These are phyloP conservation scores for Ailuropoda melanoleuca DNA, from an alignment of 2,113 vertebrate genomes.

Conservation along the genomic window DNA sequence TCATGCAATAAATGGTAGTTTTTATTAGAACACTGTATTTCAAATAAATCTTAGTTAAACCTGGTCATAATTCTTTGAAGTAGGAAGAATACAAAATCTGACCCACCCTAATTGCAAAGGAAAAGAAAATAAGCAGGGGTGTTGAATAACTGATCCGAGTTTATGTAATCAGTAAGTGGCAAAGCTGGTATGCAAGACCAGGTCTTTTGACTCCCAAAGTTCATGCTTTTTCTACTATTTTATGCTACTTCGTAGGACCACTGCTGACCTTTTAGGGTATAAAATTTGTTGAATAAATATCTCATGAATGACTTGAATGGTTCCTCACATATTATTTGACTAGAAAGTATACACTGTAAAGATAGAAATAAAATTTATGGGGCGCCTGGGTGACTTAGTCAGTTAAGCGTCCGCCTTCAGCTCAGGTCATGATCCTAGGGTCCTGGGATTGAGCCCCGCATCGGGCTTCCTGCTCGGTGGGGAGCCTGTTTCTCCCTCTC, in stretches of 20 bases:
- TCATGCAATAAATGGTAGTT: not conserved
- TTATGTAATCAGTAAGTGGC: not conserved
- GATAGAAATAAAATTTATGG: not conserved
- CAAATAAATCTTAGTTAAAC: not conserved
- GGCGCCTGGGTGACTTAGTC: too few relatives aligned
- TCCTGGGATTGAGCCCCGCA: too few relatives aligned
- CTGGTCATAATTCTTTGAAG: not conserved
- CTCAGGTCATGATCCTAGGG: too few relatives aligned
- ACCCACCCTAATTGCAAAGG: not conserved
- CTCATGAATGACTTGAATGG: not conserved
- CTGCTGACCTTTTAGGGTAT: not conserved
- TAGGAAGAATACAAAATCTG: not conserved
- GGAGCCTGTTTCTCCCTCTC: too few relatives aligned
- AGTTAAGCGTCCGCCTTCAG: too few relatives aligned
- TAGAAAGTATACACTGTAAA: not conserved
- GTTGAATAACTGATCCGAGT: not conserved
- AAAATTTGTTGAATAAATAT: not conserved
- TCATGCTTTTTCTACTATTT: not conserved
- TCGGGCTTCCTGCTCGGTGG: too few relatives aligned
- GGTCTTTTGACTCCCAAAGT: not conserved
- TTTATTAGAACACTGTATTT: not conserved
- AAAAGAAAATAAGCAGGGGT: not conserved
- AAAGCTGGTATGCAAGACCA: not conserved
- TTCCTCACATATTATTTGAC: not conserved
- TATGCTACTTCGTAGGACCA: not conserved